phyloP scores from a whole-genome alignment of 1,140 invertebrate species.

The Cydia strobilella region DNA sequence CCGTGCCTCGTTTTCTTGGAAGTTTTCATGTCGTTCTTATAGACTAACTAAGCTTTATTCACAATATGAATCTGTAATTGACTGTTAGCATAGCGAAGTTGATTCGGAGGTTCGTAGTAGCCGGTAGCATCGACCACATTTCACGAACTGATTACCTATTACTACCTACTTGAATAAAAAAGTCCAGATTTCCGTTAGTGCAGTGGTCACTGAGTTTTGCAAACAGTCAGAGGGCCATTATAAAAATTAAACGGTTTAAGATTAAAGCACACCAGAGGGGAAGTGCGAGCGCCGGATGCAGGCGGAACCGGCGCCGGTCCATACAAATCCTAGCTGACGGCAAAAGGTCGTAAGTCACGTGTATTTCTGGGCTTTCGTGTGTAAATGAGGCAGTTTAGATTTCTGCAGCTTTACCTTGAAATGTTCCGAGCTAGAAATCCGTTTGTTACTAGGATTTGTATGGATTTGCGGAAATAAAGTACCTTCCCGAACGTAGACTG shows the following conservation, averaged over 20 bases:
- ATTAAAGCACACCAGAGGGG: slow-evolving; percentile 5
- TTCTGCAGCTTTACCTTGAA: neutral
- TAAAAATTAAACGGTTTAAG: neutral
- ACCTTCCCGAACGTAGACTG: neutral
- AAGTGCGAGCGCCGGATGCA: slow-evolving; percentile 25
- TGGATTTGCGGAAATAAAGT: neutral
- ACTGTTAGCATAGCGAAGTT: too few species aligned
- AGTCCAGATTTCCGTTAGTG: neutral
- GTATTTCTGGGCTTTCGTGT: neutral
- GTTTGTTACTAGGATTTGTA: slow-evolving; percentile 7
- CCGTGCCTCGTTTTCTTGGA: too few species aligned
- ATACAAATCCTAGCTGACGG: neutral
- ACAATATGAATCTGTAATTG: too few species aligned
- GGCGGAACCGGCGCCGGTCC: slow-evolving; percentile 25
- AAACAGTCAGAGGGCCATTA: neutral
- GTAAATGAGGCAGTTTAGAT: neutral
- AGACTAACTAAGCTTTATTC: too few species aligned
- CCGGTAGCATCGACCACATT: too few species aligned
- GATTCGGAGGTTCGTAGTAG: too few species aligned
- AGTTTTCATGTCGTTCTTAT: too few species aligned
- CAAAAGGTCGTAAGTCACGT: neutral
- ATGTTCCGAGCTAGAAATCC: neutral
- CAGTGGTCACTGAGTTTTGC: neutral
- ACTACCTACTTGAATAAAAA: too few species aligned
- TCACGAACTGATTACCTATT: too few species aligned